A percentile compares a stretch with the other conserved stretches of the same genome.
These are phyloP conservation scores for Scaptomyza polygonia DNA, from an alignment of 2,888 invertebrate species.

Conservation along the genomic window DNA sequence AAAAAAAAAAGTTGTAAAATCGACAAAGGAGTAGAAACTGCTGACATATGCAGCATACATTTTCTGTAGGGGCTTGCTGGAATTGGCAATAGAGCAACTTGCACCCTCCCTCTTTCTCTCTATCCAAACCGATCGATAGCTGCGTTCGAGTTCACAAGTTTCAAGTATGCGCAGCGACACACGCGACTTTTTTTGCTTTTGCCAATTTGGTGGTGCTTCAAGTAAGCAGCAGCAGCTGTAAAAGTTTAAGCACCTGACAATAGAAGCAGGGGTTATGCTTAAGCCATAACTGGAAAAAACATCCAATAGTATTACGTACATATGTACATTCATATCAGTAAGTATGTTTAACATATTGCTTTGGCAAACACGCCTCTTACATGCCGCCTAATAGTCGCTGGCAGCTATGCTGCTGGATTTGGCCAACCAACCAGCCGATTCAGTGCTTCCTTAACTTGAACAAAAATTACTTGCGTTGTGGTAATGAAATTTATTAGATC, in stretches of 20 bases:
- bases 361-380: constrained; percentile 38
- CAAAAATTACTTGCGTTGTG: constrained; percentile 61
- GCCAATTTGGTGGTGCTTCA: constrained; percentile 53
- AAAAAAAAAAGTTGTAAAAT: constrained; percentile 17
- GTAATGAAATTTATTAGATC: constrained; percentile 79
- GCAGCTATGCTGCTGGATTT: constrained; percentile 26
- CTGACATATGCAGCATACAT: constrained; percentile 70
- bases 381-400: constrained; percentile 45
- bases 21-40: constrained; percentile 50
- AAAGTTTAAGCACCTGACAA: constrained; percentile 54
- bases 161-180: constrained; percentile 60
- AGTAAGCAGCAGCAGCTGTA: constrained; percentile 25
- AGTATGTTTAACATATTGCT: constrained; percentile 11
- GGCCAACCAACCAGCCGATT: constrained; percentile 8
- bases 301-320: background rate
- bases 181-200: constrained; percentile 35
- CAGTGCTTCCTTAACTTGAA: constrained; percentile 21
- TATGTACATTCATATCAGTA: constrained; percentile 10
- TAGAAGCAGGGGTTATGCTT: constrained; percentile 11
- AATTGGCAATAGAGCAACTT: constrained; percentile 42
- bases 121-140: constrained; percentile 65
- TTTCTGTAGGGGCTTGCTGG: constrained; percentile 34
- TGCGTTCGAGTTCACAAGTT: constrained; percentile 65
- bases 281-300: constrained; percentile 34
- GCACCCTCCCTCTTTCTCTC: constrained; percentile 6